Base-by-base conservation (phyloP, 2,113 vertebrate species). In the Cephalopterus ornatus region DNA sequence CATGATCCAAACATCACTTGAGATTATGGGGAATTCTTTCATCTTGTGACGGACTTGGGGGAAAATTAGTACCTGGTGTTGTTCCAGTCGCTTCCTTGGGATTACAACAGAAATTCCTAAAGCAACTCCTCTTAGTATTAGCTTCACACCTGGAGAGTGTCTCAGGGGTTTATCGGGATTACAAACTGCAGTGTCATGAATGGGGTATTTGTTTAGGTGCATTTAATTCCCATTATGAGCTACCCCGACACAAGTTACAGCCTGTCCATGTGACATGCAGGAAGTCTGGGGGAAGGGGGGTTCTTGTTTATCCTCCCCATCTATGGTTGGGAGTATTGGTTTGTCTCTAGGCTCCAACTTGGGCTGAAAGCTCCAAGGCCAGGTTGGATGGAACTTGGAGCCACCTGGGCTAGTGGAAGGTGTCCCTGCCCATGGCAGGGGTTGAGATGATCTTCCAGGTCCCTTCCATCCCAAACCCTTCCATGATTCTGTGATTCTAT, bases 21-120 rank as follows among this genome's bases (percentile, higher is more conserved):
- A 85, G 71, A 78, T 92, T 70, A 66, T 1, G 14, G 77, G 24
- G n/a, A 59, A 94, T 91, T 91, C 87, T 97, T 95, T 94, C 73
- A 96, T 93, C 89, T 85, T 59, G 28, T 89, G 56, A 52, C 2
- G 3, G 3, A n/a, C 27, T 24, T 88, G 23, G 30, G 20, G 42
- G 27, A 24, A 66, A 73, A 80, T 76, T 32, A 89, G 66, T 15
- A 37, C 24, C 28, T 14, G 15, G 32, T 2, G 3, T 77, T 71
- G 37, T 46, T 91, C 77, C 50, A 22, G 61, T 24, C 18, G 8
- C 67, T 84, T 92, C 89, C n/a, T 49, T 39, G 59, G 70, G 70
- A 50, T 87, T 70, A 15, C 49, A 13, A 12, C 42, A 53, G 49
- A 18, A 90, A 85, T 71, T 12, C 30, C 61, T 26, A 30, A 72